Percentiles rank a stretch among this genome's conserved stretches.
Conservation (phyloP, 2,888 invertebrate species). For the Rhagophthalmus giganteus region DNA sequence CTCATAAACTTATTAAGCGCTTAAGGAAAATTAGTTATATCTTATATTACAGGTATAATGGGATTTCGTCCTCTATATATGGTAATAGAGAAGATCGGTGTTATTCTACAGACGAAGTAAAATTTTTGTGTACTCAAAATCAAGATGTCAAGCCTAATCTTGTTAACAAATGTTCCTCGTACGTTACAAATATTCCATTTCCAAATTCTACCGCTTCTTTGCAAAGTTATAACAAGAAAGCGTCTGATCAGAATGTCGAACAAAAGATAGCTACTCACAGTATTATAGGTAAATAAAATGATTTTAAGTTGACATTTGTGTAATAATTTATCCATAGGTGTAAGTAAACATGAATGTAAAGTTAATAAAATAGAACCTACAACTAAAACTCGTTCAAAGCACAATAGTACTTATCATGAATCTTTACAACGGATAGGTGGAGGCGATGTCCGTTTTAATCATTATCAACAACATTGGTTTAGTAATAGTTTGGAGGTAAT, state of each 20-base stretch:
- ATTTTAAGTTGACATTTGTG: neutral
- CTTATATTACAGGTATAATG: slow-evolving; percentile 19
- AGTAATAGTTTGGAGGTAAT: slow-evolving; percentile 53
- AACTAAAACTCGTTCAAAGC: slow-evolving; percentile 42
- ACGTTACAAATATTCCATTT: too few species aligned
- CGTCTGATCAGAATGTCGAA: slow-evolving; percentile 39
- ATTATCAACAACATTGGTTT: slow-evolving; percentile 54
- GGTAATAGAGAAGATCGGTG: slow-evolving; percentile 14
- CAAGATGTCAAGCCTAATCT: too few species aligned
- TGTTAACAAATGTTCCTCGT: too few species aligned
- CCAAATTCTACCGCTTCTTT: too few species aligned
- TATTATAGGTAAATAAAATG: slow-evolving; percentile 46
- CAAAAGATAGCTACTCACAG: slow-evolving; percentile 51
- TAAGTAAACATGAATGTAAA: slow-evolving; percentile 42
- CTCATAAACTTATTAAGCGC: too few species aligned
- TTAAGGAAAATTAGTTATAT: too few species aligned
- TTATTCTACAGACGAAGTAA: slow-evolving; percentile 15
- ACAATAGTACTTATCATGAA: slow-evolving; percentile 50
- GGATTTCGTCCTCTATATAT: slow-evolving; percentile 14
- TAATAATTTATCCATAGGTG: slow-evolving; percentile 36
- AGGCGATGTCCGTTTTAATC: slow-evolving; percentile 44
- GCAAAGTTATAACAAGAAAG: too few species aligned
- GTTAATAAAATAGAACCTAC: slow-evolving; percentile 33
- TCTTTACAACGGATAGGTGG: slow-evolving; percentile 52
- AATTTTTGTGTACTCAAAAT: slow-evolving; percentile 18